phyloP scores from a whole-genome alignment of 1,140 invertebrate species.

The Drosophila cardini region DNA sequence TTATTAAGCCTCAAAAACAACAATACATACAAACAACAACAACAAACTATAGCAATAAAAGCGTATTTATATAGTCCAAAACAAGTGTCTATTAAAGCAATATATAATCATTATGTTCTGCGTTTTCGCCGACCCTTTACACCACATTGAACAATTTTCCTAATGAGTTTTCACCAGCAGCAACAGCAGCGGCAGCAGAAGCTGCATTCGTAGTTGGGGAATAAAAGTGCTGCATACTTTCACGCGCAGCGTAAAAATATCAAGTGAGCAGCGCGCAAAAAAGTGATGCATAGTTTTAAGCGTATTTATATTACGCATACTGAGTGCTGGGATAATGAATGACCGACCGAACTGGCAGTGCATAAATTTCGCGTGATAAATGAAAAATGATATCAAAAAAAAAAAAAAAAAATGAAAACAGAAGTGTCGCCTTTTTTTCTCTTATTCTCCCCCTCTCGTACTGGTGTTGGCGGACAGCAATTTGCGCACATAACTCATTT shows the following conservation, averaged over 20 bases:
- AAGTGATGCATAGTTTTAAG: conserved; percentile 57
- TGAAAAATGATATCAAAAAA: conserved; percentile 65
- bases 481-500: conserved; percentile 82
- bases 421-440: conserved; percentile 59
- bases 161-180: conserved; percentile 64
- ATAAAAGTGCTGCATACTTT: conserved; percentile 45
- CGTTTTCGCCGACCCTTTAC: conserved; percentile 40
- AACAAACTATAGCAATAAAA: conserved; percentile 45
- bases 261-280: conserved; percentile 19
- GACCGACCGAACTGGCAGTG: conserved; percentile 53
- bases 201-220: background rate
- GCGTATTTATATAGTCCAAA: conserved; percentile 54
- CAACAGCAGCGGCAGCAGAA: background rate
- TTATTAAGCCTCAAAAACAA: conserved; percentile 39
- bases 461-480: conserved; percentile 69
- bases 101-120: conserved; percentile 33
- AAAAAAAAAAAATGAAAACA: conserved; percentile 49
- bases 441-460: conserved; percentile 1
- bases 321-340: conserved; percentile 45
- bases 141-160: conserved; percentile 62
- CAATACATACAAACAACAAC: conserved; percentile 40
- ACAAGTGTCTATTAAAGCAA: conserved; percentile 48
- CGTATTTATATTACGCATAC: conserved; percentile 71
- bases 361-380: conserved; percentile 75
- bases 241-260: conserved; percentile 8